These are phyloP conservation scores for Chondrilla cf. caribensis DNA, from an alignment of 37 sponge, comb jelly and placozoan species.

Conservation along the genomic window DNA sequence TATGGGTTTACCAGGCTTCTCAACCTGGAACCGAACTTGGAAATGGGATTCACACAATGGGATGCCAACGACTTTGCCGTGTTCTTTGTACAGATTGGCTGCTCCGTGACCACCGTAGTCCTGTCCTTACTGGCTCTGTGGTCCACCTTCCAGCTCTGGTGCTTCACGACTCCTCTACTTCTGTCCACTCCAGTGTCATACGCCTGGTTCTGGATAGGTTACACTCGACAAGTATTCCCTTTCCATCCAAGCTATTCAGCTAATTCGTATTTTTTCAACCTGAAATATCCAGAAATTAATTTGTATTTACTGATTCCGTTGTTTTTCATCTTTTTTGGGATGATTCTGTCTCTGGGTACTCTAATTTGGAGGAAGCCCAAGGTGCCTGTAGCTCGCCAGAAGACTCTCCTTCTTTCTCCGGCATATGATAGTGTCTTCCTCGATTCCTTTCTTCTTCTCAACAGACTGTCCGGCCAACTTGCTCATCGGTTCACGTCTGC, in stretches of 20 bases:
- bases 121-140: constrained; percentile 1
- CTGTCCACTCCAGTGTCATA: not conserved
- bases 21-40: not conserved
- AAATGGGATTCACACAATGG: not conserved
- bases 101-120: not conserved
- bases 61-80: not conserved
- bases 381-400: constrained; percentile 59
- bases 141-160: constrained; percentile 16
- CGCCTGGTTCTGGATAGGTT: not conserved
- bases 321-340: constrained; percentile 39
- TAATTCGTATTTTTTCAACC: not conserved
- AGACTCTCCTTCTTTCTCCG: constrained; percentile 64
- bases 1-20: constrained; percentile 14
- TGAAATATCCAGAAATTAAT: not conserved
- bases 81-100: not conserved
- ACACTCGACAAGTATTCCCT: not conserved
- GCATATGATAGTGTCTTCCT: constrained; percentile 69
- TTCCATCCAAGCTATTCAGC: not conserved
- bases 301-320: constrained; percentile 1
- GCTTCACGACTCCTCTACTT: constrained; percentile 5
- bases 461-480: constrained; percentile 26
- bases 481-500: not conserved
- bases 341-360: constrained; percentile 39
- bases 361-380: constrained; percentile 36
- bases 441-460: constrained; percentile 69